Evolutionary conservation across 2,113 vertebrate species (phyloP), one percentile per base, ranked within the genome.

Genomic region (Meles meles): DNA sequence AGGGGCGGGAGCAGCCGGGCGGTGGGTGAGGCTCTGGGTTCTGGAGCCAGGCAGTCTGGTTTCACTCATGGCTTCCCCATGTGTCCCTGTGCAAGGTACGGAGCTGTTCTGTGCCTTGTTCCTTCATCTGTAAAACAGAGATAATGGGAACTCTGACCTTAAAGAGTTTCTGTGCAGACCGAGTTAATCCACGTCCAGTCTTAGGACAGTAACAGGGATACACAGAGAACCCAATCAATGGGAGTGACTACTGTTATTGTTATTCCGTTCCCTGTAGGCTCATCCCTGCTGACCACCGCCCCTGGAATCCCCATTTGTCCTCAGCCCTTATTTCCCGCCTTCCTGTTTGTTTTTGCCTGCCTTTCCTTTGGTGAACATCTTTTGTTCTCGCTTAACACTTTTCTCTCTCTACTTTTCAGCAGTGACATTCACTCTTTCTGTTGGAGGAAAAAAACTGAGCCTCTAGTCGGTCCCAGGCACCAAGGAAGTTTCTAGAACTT

Each of bases 401-500:
- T 57, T 57, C 55, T 82, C 49, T 85, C 74, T 76, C 27, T 80
- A 3, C 21, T 59, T 76, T 59, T 23, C 17, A 57, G 20, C 17
- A 65, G 31, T 59, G 39, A 90, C 18, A 71, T 29, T 79, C 18
- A 57, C 52, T 85, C 31, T 84, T 74, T 72, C 47, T 5, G 23
- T 34, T n/a, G 61, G 42, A 2, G 11, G 39, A 72, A 65, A 44
- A 79, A 65, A 31, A 44, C 31, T 93, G 39, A 82, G 39, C 42
- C n/a, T 63, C 29, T 55, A 55, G 9, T 79, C 23, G 47, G 79
- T 77, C 44, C 49, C 27, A 52, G 17, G 37, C 21, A 80, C 86
- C 74, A 55, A 14, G 17, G 69, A 90, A 92, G 39, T 20, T 92
- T 55, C 57, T 57, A 13, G 59, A 82, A 55, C 76, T 91, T 95